Evolutionary conservation across 2,888 invertebrate species (phyloP).

Genomic region (Sphaerophoria rueppellii): DNA sequence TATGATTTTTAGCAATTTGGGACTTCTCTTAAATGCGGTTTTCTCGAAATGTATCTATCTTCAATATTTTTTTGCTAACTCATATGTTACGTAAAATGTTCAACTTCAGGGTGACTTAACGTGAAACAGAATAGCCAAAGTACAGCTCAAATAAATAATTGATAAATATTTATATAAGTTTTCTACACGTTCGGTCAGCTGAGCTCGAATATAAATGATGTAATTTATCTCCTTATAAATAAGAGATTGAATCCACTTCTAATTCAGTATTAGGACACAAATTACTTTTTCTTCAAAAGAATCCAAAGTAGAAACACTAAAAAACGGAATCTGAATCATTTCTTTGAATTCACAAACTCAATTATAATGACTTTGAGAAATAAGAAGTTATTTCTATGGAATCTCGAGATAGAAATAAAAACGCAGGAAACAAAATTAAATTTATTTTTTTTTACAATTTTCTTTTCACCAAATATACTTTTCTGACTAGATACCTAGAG

Average conservation of each 20-base stretch:
- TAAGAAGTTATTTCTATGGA: background rate
- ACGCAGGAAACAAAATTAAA: constrained; percentile 16
- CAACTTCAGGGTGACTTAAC: too few relatives aligned
- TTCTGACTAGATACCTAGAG: background rate
- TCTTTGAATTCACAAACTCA: constrained; percentile 9
- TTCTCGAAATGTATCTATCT: too few relatives aligned
- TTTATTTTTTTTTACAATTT: constrained; percentile 30
- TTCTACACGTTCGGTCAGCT: background rate
- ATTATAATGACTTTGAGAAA: constrained; percentile 15
- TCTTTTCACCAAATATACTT: background rate
- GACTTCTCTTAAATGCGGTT: too few relatives aligned
- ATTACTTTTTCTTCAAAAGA: background rate
- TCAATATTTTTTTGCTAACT: too few relatives aligned
- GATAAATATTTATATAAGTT: background rate
- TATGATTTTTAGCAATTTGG: too few relatives aligned
- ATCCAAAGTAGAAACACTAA: background rate
- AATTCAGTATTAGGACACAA: background rate
- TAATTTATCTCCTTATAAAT: background rate
- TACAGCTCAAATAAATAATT: too few relatives aligned
- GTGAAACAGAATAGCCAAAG: too few relatives aligned
- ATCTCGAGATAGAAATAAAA: background rate
- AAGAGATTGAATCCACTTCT: background rate
- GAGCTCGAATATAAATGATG: background rate
- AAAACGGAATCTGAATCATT: background rate
- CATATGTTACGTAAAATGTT: too few relatives aligned